Conservation (phyloP, 1,140 invertebrate species). For the Nomia melanderi region DNA sequence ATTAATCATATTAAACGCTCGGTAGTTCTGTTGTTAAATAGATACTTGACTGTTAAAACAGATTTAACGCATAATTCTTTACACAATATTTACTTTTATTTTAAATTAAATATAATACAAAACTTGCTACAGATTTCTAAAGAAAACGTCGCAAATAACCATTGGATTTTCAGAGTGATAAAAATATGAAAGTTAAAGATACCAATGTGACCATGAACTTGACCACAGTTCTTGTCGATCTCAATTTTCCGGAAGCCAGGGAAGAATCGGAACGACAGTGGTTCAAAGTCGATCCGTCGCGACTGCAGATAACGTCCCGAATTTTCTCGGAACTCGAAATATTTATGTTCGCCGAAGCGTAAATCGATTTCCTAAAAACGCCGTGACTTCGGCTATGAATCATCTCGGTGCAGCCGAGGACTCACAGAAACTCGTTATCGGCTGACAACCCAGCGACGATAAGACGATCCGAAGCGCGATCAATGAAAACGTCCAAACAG, state of each 20-base stretch:
- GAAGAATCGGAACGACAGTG: too few species aligned
- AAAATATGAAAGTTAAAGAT: too few species aligned
- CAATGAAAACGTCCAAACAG: slow-evolving; percentile 25
- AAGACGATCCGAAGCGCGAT: slow-evolving; percentile 31
- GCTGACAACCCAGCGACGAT: slow-evolving; percentile 22
- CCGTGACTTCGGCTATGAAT: slow-evolving; percentile 16
- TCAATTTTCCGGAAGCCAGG: neutral
- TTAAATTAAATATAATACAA: too few species aligned
- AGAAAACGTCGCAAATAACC: too few species aligned
- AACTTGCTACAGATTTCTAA: too few species aligned
- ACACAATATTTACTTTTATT: too few species aligned
- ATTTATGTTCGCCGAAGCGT: neutral
- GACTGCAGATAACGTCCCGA: neutral
- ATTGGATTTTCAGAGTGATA: too few species aligned
- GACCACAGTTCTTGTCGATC: neutral
- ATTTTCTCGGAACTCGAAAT: neutral
- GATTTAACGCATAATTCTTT: too few species aligned
- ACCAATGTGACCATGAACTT: too few species aligned
- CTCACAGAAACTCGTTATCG: slow-evolving; percentile 42
- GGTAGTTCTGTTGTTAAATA: too few species aligned
- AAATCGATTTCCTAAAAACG: neutral
- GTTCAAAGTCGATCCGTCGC: neutral
- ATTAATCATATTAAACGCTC: too few species aligned
- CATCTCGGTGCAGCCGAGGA: slow-evolving; percentile 18
- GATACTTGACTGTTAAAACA: too few species aligned